These are phyloP conservation scores for Calameuta idolon DNA, from an alignment of 2,888 invertebrate species.

Conservation along the genomic window DNA sequence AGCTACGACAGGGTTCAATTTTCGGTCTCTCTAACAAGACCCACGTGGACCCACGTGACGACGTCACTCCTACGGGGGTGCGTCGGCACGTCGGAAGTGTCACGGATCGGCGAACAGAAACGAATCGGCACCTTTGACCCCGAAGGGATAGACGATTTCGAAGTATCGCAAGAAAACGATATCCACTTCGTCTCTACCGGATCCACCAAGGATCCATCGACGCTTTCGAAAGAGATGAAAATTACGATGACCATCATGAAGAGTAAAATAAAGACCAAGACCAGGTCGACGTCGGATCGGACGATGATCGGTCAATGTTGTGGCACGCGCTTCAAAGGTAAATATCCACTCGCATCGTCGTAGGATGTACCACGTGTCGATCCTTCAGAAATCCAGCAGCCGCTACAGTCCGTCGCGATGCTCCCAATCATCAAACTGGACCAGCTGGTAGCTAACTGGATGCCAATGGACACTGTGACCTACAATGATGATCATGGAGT, in stretches of 20 bases:
- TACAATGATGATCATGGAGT: too few relatives aligned
- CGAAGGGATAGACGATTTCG: background rate
- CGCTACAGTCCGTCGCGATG: background rate
- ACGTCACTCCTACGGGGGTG: background rate
- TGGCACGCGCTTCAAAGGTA: conserved; percentile 32
- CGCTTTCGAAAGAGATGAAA: background rate
- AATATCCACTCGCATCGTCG: conserved; percentile 18
- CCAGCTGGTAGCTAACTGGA: background rate
- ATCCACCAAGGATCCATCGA: background rate
- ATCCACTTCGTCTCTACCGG: background rate
- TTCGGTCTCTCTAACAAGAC: conserved; percentile 10
- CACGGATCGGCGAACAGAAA: conserved; percentile 5
- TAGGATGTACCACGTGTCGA: background rate
- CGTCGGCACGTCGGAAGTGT: conserved; percentile 1
- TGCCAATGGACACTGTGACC: background rate
- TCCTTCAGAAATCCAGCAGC: background rate
- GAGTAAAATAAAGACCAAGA: background rate
- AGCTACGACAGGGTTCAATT: background rate
- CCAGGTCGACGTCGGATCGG: background rate
- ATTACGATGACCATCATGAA: background rate
- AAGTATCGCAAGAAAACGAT: background rate
- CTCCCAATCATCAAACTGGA: background rate
- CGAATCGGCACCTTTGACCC: conserved; percentile 4
- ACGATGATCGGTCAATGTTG: conserved; percentile 28
- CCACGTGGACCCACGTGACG: conserved; percentile 8